Base-by-base conservation (phyloP, 2,113 vertebrate genomes). In the Callorhinus ursinus region DNA sequence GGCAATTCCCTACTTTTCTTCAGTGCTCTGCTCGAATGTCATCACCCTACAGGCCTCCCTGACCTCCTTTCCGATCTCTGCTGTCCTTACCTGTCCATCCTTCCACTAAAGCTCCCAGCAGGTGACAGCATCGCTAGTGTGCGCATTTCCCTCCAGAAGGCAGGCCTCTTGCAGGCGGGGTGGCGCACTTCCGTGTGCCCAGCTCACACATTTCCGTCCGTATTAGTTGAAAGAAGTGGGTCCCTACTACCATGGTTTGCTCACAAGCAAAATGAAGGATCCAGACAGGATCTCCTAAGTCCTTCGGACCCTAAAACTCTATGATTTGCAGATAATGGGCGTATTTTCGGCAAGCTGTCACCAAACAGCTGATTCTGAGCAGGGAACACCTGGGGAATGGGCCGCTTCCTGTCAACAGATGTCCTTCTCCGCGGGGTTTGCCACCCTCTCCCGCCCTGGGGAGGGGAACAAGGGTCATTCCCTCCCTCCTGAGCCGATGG, bases 251-350 rank as follows among this genome's bases (percentile, higher is more conserved):
- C 83, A 84, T 22, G 15, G 14, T 76, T 74, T 61, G 55, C 59
- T 94, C 59, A 36, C 11, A 71, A 24, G 53, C 36, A 95, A 93
- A 95, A 91, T 18, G 61, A 55, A 63, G 55, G 33, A n/a, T 63
- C 83, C 74, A 51, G 79, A 24, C 61, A 22, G 51, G 8, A 59
- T 61, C 24, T 85, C n/a, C 28, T 13, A 80, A 65, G 69, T 69
- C 33, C 63, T 86, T n/a, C 33, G 22, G 65, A 63, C 55, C 53
- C 85, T 49, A 51, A 42, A 93, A 72, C 53, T 69, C 81, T 67
- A 16, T 49, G 36, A 49, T 31, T 22, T 74, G 72, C 69, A 28
- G 13, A 26, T 22, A 82, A 59, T 1, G 14, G 79, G 46, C 24
- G 1, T 51, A 28, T 61, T 89, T 97, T 22, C 49, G 24, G 79